phyloP scores from a whole-genome alignment of 2,797 vertebrate genomes.

The Phataginus tetradactyla region DNA sequence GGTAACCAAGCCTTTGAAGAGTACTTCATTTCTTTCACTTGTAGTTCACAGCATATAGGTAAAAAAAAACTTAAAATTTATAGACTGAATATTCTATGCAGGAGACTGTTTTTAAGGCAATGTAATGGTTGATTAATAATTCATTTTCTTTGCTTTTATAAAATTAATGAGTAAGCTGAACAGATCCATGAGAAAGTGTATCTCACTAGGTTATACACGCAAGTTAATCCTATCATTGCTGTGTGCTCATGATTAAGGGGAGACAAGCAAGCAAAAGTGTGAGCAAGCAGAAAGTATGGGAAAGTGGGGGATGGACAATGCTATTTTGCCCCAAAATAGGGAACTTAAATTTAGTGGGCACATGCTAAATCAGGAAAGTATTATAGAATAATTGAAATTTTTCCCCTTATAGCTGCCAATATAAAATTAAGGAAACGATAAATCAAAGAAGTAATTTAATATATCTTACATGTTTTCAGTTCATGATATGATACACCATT shows the following conservation, averaged over 20 bases:
- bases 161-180: background rate
- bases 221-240: background rate
- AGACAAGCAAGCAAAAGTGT: too few species aligned
- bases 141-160: conserved; percentile 15
- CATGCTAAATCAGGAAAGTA: background rate
- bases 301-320: fast-evolving
- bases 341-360: background rate
- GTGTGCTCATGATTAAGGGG: background rate
- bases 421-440: background rate
- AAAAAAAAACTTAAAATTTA: background rate
- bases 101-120: conserved; percentile 18
- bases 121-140: background rate
- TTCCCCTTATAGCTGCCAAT: background rate
- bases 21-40: background rate
- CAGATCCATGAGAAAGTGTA: background rate
- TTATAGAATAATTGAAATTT: background rate
- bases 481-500: background rate
- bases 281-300: too few species aligned
- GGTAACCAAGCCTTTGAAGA: background rate
- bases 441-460: background rate
- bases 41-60: background rate
- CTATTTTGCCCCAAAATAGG: background rate
- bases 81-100: background rate
- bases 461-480: background rate
- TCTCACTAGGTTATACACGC: background rate